Evolutionary conservation across 2,797 vertebrate genomes (phyloP).

Genomic region (Poecilia picta): DNA sequence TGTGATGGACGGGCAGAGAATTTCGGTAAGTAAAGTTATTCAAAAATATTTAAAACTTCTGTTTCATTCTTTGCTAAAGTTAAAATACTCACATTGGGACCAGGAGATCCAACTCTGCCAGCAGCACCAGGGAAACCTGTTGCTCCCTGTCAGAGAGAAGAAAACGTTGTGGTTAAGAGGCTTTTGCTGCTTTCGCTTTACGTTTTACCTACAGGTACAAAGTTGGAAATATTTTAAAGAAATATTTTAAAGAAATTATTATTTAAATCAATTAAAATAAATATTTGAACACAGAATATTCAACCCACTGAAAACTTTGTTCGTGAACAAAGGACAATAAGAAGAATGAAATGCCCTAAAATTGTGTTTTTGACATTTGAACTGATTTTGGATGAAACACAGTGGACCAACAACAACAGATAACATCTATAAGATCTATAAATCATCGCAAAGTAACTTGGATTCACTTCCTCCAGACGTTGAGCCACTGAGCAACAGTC

Average conservation of each 20-base stretch:
- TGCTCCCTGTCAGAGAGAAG: conserved; percentile 82
- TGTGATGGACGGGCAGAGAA: conserved; percentile 54
- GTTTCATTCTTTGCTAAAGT: neutral
- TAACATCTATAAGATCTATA: neutral
- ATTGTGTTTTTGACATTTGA: neutral
- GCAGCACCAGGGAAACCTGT: conserved; percentile 97
- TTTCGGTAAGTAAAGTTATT: conserved; percentile 1
- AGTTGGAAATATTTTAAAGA: neutral
- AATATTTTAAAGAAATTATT: neutral
- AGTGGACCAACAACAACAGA: neutral
- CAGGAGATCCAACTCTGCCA: conserved; percentile 92
- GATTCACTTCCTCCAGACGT: neutral
- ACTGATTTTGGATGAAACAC: neutral
- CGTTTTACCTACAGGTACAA: neutral
- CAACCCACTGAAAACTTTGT: neutral
- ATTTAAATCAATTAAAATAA: neutral
- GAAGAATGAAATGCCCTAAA: neutral
- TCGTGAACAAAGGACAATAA: no score
- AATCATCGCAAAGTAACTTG: neutral
- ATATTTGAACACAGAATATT: neutral
- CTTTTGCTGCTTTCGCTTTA: neutral
- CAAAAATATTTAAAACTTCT: neutral
- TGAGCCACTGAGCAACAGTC: neutral
- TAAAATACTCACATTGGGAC: conserved; percentile 88
- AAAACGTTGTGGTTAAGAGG: neutral